phyloP scores from a whole-genome alignment of 2,113 vertebrate genomes.

The Lampris incognitus region DNA sequence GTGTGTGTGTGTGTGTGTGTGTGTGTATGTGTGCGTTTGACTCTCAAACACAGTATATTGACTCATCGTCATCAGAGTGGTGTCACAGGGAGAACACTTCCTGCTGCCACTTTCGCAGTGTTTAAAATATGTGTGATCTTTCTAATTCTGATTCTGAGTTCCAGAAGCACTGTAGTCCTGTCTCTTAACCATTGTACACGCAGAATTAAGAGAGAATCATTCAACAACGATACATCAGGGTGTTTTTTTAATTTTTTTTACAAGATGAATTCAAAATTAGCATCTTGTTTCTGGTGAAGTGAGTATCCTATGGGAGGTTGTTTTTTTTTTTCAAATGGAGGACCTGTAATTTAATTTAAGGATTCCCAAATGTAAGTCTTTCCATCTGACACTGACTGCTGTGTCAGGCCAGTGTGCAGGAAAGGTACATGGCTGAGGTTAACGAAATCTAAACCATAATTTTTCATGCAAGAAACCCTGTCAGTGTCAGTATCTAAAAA shows the following conservation, averaged over 20 bases:
- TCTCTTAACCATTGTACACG: conserved; percentile 17
- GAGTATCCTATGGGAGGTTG: too few relatives aligned
- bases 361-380: too few relatives aligned
- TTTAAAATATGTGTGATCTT: too few relatives aligned
- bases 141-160: too few relatives aligned
- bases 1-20: neutral
- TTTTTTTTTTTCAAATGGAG: too few relatives aligned
- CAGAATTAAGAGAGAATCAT: neutral
- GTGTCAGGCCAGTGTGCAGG: neutral
- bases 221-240: neutral
- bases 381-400: neutral
- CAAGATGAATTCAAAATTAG: neutral
- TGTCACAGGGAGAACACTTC: too few relatives aligned
- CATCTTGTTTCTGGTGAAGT: too few relatives aligned
- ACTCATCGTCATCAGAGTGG: too few relatives aligned
- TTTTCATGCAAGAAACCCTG: conserved; percentile 24
- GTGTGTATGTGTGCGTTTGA: neutral
- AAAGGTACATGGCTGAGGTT: neutral
- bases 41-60: too few relatives aligned
- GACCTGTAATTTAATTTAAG: neutral
- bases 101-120: too few relatives aligned
- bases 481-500: conserved; percentile 5
- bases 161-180: conserved; percentile 9
- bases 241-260: neutral
- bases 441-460: conserved; percentile 23